Evolutionary conservation across 35 echinoderm and acorn worm genomes (phyloP).

Genomic region (Lytechinus pictus): DNA sequence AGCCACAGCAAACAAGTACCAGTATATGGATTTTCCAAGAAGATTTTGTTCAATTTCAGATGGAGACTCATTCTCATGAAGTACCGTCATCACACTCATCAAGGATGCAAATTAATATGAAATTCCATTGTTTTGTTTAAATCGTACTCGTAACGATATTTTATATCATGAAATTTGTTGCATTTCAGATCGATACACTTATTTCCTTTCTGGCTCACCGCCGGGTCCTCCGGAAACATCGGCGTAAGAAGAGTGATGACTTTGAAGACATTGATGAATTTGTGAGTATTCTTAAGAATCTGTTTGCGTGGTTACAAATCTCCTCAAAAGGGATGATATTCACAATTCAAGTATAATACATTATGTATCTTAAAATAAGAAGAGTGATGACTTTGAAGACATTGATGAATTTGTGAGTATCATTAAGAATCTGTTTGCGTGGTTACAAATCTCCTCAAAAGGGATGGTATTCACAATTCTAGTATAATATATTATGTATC

Average conservation of each 20-base stretch:
- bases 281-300: background rate
- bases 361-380: background rate
- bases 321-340: too few species aligned
- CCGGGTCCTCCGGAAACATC: background rate
- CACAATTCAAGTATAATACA: too few species aligned
- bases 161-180: background rate
- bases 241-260: background rate
- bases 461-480: too few species aligned
- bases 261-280: slow-evolving; percentile 7
- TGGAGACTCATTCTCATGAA: too few species aligned
- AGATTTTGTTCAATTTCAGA: too few species aligned
- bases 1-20: too few species aligned
- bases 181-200: background rate
- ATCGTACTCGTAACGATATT: background rate
- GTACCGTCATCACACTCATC: too few species aligned
- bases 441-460: too few species aligned
- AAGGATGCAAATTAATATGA: too few species aligned
- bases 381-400: background rate
- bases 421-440: background rate
- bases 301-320: too few species aligned
- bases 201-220: background rate
- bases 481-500: too few species aligned
- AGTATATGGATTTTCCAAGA: too few species aligned
- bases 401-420: background rate
- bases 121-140: background rate